Base-by-base conservation (phyloP, 2,113 vertebrate genomes). In the Collichthys lucidus region DNA sequence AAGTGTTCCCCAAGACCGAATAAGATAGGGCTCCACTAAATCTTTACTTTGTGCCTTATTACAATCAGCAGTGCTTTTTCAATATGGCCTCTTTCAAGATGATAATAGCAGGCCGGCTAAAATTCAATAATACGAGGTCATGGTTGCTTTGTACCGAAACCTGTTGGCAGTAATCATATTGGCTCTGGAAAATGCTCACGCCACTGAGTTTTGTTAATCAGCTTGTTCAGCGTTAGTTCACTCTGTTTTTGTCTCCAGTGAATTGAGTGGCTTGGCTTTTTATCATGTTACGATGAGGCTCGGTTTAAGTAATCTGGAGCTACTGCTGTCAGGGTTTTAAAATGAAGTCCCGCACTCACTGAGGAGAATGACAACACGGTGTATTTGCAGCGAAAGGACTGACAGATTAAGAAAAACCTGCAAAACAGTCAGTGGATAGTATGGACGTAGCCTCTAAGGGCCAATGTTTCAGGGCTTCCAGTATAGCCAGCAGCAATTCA, bases 11-110 rank as follows among this genome's bases (percentile, higher is more conserved):
- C n/a, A 14, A 35, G 74, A 55, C 62, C 9, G 44, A 69, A 71
- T 42, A 40, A 84, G 60, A 79, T 22, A 4, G 31, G 19, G 29
- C 71, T 44, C 44, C 64, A 26, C 62, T 74, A 56, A 73, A 88
- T 79, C 83, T 71, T 79, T 20, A 60, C 74, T 87, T 56, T 86
- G 68, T 17, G 79, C 49, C 82, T 91, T 60, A 42, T 88, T 79
- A 86, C 66, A 70, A 80, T 83, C 84, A 73, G 50, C 42, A 56
- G 50, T 15, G 46, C 29, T 5, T 63, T 79, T 64, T 74, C 46
- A 82, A 73, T 44, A 40, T 50, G 75, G 63, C 69, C 74, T 77
- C 72, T 67, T 68, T 56, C 35, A 17, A 74, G 73, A 82, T 60
- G 74, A 81, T 77, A 80, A 84, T 64, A 68, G 66, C 55, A 47